Percentiles rank a stretch among this genome's conserved stretches.
These are phyloP conservation scores for Himalopsyche phryganea DNA, from an alignment of 1,140 invertebrate species.

Conservation along the genomic window DNA sequence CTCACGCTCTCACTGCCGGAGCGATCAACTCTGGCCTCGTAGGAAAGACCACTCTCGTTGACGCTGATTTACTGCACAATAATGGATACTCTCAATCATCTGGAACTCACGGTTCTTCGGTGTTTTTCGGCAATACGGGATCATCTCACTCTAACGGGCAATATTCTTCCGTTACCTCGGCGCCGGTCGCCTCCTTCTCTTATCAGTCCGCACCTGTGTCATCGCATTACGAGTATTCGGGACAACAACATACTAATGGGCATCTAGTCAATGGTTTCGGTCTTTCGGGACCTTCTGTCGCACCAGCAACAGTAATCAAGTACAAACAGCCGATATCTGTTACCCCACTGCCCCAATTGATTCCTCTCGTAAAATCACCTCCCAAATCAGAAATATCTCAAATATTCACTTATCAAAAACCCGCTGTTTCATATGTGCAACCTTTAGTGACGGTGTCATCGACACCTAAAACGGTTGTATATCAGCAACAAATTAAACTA, in stretches of 20 bases:
- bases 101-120: constrained; percentile 6
- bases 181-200: constrained; percentile 5
- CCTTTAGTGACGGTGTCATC: constrained; percentile 40
- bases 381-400: constrained; percentile 46
- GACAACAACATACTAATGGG: constrained; percentile 5
- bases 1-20: constrained; percentile 47
- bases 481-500: constrained; percentile 21
- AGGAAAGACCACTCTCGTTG: constrained; percentile 49
- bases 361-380: constrained; percentile 39
- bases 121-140: constrained; percentile 21
- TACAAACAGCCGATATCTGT: constrained; percentile 19
- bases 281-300: constrained; percentile 9
- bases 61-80: constrained; percentile 39
- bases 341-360: constrained; percentile 13
- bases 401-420: constrained; percentile 45
- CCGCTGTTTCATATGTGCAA: constrained; percentile 45
- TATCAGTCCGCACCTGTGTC: constrained; percentile 10
- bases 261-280: background rate
- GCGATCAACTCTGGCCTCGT: constrained; percentile 50
- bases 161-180: constrained; percentile 9
- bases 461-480: constrained; percentile 39
- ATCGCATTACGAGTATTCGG: background rate
- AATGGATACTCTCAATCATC: constrained; percentile 18
- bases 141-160: constrained; percentile 12
- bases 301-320: constrained; percentile 7